Percentiles rank a stretch among this genome's conserved stretches.
Conservation (phyloP, 2,113 vertebrate genomes). For the Pangasianodon gigas region DNA sequence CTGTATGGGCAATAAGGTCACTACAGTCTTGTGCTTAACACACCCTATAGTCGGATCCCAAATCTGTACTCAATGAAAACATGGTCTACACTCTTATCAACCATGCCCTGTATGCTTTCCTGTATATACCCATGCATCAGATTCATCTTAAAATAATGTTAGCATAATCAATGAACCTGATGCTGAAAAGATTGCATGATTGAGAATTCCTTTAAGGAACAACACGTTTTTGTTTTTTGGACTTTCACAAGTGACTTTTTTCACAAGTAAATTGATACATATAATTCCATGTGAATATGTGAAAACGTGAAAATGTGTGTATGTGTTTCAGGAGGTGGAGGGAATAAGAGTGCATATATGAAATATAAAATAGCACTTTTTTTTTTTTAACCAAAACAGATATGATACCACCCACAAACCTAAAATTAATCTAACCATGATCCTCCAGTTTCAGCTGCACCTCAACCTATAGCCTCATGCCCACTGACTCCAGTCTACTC, state of each 20-base stretch:
- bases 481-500: background rate
- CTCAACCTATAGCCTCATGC: background rate
- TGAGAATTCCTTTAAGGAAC: too few relatives aligned
- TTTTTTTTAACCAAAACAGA: background rate
- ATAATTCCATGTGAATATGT: background rate
- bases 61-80: background rate
- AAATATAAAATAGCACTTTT: background rate
- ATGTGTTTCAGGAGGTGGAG: background rate
- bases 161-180: background rate
- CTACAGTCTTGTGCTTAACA: background rate
- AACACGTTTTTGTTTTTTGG: too few relatives aligned
- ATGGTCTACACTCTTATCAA: background rate
- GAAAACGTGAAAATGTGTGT: background rate
- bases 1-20: background rate
- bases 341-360: background rate
- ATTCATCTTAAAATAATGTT: background rate
- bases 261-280: background rate
- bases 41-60: background rate
- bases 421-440: background rate
- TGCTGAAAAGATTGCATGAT: background rate
- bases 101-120: too few relatives aligned
- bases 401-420: background rate
- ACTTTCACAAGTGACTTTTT: background rate
- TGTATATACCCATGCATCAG: background rate
- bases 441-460: background rate